Percentiles rank a stretch among this genome's conserved stretches.
phyloP scores from a whole-genome alignment of 2,888 invertebrate species.

The Pristionchus maxplancki region DNA sequence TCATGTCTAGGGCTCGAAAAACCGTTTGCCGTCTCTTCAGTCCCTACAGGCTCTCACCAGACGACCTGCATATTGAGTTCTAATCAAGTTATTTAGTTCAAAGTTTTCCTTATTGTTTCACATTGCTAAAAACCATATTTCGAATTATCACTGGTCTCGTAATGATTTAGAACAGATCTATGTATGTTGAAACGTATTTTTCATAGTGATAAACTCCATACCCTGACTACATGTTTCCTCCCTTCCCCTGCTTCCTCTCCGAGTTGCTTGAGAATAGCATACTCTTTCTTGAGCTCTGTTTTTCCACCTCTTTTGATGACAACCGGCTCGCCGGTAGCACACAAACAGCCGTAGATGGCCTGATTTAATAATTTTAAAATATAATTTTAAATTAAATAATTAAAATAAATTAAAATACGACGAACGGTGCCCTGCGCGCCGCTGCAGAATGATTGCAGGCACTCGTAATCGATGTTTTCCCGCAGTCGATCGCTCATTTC shows the following conservation, averaged over 20 bases:
- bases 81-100: no score
- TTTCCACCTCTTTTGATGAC: background rate
- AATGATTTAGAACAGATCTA: no score
- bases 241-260: background rate
- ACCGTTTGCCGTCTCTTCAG: no score
- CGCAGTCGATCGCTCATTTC: background rate
- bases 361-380: background rate
- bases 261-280: slow-evolving; percentile 19
- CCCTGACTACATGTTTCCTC: background rate
- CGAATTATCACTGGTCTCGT: no score
- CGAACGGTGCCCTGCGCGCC: background rate
- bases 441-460: background rate
- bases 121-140: no score
- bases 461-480: background rate
- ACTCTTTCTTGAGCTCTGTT: background rate
- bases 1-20: no score
- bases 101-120: no score
- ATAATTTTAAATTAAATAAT: background rate
- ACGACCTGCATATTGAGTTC: no score
- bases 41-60: no score
- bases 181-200: no score
- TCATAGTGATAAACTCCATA: no score
- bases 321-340: background rate
- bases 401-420: no score
- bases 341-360: background rate